Conservation (phyloP, 2,113 vertebrate genomes). For the Clupea harengus region DNA sequence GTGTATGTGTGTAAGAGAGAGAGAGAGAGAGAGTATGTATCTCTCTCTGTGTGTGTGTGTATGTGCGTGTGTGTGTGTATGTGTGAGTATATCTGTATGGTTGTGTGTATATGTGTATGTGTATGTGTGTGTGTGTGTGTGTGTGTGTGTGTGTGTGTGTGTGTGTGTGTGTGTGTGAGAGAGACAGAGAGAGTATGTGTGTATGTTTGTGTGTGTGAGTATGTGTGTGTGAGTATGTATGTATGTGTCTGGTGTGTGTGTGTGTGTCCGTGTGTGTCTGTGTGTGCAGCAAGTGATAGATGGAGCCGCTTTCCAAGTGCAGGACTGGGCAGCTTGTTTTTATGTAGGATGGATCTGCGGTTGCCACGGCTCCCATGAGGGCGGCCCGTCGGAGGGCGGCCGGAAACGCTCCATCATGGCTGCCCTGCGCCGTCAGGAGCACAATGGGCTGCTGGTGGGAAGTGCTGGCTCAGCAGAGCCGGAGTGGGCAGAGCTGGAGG, state of each 20-base stretch:
- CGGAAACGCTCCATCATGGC: constrained; percentile 65
- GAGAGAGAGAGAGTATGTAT: too few species aligned
- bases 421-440: constrained; percentile 62
- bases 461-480: constrained; percentile 62
- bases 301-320: too few species aligned
- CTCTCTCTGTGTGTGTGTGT: too few species aligned
- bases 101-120: neutral
- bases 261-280: neutral
- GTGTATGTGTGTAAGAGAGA: too few species aligned
- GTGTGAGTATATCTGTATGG: too few species aligned
- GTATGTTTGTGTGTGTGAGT: too few species aligned
- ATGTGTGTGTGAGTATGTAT: neutral
- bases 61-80: too few species aligned
- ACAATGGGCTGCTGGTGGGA: constrained; percentile 63
- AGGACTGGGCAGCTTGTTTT: neutral
- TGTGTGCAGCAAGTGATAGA: too few species aligned
- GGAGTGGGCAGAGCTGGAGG: too few species aligned
- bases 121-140: constrained; percentile 37
- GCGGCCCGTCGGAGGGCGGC: constrained; percentile 64
- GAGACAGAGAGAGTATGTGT: too few species aligned
- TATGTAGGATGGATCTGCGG: neutral
- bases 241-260: constrained; percentile 35
- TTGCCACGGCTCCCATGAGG: constrained; percentile 56
- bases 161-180: too few species aligned
- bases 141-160: too few species aligned